Evolutionary conservation across 2,888 invertebrate genomes (phyloP).

Genomic region (Baccha elongata): DNA sequence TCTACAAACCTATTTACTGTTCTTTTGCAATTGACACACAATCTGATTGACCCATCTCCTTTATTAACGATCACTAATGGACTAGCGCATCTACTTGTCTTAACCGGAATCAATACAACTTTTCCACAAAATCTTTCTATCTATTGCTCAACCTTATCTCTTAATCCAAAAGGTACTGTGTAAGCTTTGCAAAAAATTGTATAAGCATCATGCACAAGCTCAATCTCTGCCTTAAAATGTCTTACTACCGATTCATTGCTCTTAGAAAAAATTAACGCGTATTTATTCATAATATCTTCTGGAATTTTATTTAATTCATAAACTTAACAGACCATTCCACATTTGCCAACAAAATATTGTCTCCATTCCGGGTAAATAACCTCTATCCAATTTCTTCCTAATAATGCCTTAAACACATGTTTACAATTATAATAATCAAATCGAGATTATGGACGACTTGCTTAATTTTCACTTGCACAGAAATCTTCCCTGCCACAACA

Average conservation of each 20-base stretch:
- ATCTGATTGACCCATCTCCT: constrained; percentile 57
- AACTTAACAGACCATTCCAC: neutral
- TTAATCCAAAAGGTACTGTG: constrained; percentile 24
- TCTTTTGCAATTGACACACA: constrained; percentile 78
- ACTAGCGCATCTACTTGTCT: constrained; percentile 59
- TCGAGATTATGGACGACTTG: constrained; percentile 5
- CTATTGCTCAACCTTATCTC: constrained; percentile 33
- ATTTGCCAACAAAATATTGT: neutral
- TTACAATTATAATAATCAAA: constrained; percentile 2
- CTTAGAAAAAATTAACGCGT: neutral
- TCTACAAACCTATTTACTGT: too few relatives aligned
- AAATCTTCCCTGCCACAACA: constrained; percentile 1
- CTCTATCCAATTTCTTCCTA: constrained; percentile 5
- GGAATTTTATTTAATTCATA: neutral
- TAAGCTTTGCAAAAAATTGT: constrained; percentile 32
- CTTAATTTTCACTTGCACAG: too few relatives aligned
- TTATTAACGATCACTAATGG: too few relatives aligned
- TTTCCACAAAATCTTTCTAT: constrained; percentile 18
- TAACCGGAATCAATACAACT: constrained; percentile 70
- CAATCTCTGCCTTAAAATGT: constrained; percentile 45
- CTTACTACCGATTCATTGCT: too few relatives aligned
- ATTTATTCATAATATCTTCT: neutral
- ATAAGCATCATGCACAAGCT: constrained; percentile 16
- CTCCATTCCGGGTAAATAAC: neutral
- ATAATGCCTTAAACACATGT: constrained; percentile 1